Evolutionary conservation across 2,888 invertebrate genomes (phyloP).

Genomic region (Andrena haemorrhoa): DNA sequence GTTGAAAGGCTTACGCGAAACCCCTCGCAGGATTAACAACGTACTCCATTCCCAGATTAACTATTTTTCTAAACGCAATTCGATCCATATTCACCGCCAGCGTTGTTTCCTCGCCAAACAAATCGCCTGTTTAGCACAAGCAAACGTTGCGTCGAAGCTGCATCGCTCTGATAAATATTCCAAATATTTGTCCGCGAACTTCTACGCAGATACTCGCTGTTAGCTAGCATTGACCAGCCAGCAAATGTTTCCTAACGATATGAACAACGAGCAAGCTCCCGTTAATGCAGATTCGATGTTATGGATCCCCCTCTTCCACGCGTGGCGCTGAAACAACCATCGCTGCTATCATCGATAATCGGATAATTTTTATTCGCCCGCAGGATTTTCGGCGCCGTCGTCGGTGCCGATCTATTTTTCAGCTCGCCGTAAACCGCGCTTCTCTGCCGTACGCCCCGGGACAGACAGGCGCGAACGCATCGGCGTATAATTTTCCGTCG

Average conservation of each 20-base stretch:
- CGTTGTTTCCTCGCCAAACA: too few species aligned
- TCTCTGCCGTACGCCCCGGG: not conserved
- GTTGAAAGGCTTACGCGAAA: too few species aligned
- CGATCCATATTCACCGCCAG: too few species aligned
- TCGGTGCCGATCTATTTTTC: conserved; percentile 38
- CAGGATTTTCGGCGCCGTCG: not conserved
- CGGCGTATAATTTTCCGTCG: conserved; percentile 65
- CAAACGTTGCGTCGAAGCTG: not conserved
- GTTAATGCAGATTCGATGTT: conserved; percentile 1
- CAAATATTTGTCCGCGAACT: conserved; percentile 15
- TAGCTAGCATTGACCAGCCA: not conserved
- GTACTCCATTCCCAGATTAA: too few species aligned
- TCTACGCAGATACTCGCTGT: not conserved
- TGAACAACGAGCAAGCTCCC: not conserved
- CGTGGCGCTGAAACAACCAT: not conserved
- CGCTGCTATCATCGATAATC: not conserved
- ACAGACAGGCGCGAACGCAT: conserved; percentile 36
- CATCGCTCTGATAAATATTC: conserved; percentile 8
- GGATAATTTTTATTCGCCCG: conserved; percentile 32
- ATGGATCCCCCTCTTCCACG: not conserved
- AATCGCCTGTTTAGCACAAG: too few species aligned
- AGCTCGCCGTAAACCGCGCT: conserved; percentile 1
- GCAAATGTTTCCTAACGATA: conserved; percentile 11
- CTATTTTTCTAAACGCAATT: too few species aligned
- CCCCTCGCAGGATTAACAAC: too few species aligned